Evolutionary conservation across 1,140 invertebrate species (phyloP), one percentile per base, ranked within the genome.

Genomic region (Conus ventricosus): DNA sequence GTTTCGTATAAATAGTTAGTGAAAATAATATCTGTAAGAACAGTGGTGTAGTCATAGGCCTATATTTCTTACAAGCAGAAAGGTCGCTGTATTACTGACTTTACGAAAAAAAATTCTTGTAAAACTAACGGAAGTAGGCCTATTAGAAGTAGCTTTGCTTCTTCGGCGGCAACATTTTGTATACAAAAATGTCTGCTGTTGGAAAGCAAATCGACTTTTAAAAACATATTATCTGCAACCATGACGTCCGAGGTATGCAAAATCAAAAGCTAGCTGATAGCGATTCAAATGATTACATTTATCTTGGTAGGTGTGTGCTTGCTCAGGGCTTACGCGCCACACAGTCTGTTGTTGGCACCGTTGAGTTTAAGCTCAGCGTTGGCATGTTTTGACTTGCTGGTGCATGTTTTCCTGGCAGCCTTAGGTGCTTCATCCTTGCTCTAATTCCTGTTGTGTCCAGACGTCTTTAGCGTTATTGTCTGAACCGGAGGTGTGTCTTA

Each of bases 161-260:
- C 13, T 4, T 80, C 6, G 71, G 85, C 85, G 85, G 85, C 85
- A 87, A 87, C 85, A 87, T 78, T 87, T 78, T 67, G 63, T 60
- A 78, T 87, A 78, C 76, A 71, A 87, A 87, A 78, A 87, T 87
- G 85, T 78, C 85, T 57, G 71, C 85, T 78, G 75, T 25, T 57
- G 85, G 53, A 55, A 57, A 51, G 55, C 13, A 78, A 67, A 80
- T 87, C 39, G 54, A 8, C 23, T 10, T 55, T 87, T 87, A 53
- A 76, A n/a, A 55, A 87, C n/a, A 27, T 39, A 39, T 85, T 87
- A 87, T 87, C 85, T 55, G 53, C 53, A 78, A 27, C 54, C 85
- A 87, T 87, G 85, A 27, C 71, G 85, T 87, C 71, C 20, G 71
- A 87, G 85, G 85, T 87, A 78, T 54, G 54, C 10, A 11, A 20